Conservation (phyloP, 2,888 invertebrate species). For the Hydrotaea cyrtoneurina region DNA sequence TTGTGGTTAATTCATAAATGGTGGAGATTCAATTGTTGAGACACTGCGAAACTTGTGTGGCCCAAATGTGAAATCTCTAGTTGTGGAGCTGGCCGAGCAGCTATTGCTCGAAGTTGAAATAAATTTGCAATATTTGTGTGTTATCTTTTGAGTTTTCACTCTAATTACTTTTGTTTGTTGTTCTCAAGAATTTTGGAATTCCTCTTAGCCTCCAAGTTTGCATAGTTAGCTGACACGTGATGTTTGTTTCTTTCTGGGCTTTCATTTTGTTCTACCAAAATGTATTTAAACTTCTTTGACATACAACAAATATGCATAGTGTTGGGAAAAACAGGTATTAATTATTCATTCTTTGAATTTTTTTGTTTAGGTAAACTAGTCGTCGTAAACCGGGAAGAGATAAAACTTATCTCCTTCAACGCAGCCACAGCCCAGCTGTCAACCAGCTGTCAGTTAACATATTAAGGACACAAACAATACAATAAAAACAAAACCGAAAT, state of each 20-base stretch:
- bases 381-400: not conserved
- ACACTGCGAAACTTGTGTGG: too few species aligned
- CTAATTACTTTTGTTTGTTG: not conserved
- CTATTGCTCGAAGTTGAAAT: too few species aligned
- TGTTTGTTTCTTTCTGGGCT: not conserved
- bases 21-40: too few species aligned
- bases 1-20: conserved; percentile 27
- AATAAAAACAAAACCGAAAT: too few species aligned
- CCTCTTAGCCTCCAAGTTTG: not conserved
- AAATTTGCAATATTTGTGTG: too few species aligned
- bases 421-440: not conserved
- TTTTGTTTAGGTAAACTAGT: not conserved
- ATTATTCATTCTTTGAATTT: not conserved
- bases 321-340: not conserved
- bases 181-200: not conserved
- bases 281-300: not conserved
- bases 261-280: not conserved
- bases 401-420: not conserved
- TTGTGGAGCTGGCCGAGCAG: too few species aligned
- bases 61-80: too few species aligned
- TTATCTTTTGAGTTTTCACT: not conserved
- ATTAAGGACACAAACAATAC: too few species aligned
- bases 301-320: not conserved
- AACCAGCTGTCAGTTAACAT: not conserved
- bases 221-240: not conserved